Conservation (phyloP, 2,113 vertebrate species). For the Cinclus cinclus region DNA sequence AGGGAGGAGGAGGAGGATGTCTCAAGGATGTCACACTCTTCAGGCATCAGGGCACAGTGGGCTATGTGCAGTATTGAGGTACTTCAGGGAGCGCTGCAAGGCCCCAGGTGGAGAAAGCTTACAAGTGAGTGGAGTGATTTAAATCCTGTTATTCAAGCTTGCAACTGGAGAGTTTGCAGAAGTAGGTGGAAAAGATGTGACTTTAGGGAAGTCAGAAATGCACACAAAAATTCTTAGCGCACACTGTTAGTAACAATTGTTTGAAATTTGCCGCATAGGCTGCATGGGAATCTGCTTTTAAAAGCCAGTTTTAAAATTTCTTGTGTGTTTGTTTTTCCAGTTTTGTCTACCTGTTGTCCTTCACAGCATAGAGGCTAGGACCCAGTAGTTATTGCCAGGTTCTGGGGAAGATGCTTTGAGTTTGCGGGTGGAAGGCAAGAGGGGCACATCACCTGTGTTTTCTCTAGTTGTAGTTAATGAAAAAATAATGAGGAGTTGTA, state of each 20-base stretch:
- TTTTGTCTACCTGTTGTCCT: background rate
- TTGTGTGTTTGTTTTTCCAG: background rate
- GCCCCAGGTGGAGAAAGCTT: rapidly evolving
- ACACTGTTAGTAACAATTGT: rapidly evolving
- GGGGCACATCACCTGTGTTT: background rate
- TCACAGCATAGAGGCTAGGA: background rate
- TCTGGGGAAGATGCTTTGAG: background rate
- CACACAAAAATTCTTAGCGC: background rate
- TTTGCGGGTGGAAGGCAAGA: background rate
- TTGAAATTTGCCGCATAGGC: background rate
- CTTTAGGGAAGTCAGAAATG: background rate
- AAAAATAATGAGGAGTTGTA: background rate
- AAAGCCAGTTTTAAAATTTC: background rate
- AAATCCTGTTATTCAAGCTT: background rate
- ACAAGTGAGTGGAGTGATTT: background rate
- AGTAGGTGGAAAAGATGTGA: background rate
- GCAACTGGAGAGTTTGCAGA: background rate
- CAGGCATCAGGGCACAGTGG: rapidly evolving
- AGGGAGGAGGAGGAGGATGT: background rate
- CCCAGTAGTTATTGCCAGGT: background rate
- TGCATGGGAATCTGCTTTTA: background rate
- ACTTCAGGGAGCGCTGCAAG: rapidly evolving
- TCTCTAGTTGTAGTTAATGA: background rate
- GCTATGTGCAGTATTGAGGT: rapidly evolving
- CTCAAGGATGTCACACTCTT: rapidly evolving